Conservation (phyloP, 2,888 invertebrate species). For the Pharmacophagus antenor region DNA sequence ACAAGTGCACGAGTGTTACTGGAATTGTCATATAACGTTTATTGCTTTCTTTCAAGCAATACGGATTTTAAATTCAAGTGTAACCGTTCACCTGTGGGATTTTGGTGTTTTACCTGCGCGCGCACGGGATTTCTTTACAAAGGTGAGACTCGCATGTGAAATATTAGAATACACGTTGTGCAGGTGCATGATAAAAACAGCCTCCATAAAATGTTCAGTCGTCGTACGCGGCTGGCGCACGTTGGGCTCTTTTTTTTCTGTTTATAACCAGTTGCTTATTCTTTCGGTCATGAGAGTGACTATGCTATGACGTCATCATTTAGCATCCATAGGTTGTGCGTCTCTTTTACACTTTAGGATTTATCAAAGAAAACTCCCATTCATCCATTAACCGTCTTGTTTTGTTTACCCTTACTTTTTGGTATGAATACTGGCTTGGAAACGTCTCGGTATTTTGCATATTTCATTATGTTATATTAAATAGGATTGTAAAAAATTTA, state of each 20-base stretch:
- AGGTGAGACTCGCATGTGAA: conserved; percentile 55
- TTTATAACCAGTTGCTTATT: conserved; percentile 50
- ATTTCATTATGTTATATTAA: background rate
- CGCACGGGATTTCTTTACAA: conserved; percentile 69
- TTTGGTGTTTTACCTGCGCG: conserved; percentile 76
- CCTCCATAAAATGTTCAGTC: conserved; percentile 41
- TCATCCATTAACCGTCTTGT: conserved; percentile 10
- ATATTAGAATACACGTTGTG: conserved; percentile 35
- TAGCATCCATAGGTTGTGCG: conserved; percentile 47
- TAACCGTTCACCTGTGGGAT: conserved; percentile 77
- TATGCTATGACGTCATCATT: conserved; percentile 57
- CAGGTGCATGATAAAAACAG: conserved; percentile 42
- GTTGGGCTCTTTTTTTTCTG: conserved; percentile 40
- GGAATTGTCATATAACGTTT: conserved; percentile 38
- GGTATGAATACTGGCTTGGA: background rate
- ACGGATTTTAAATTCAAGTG: conserved; percentile 56
- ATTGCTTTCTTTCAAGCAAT: conserved; percentile 43
- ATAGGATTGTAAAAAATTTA: background rate
- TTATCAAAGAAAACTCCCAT: conserved; percentile 30
- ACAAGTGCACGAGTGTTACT: conserved; percentile 53
- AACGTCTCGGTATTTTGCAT: background rate
- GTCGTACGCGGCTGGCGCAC: conserved; percentile 34
- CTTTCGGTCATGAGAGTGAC: conserved; percentile 49
- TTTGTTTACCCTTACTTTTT: conserved; percentile 18
- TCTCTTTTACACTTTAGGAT: conserved; percentile 51